phyloP scores from a whole-genome alignment of 37 sponge, comb jelly and placozoan genomes.

The Oscarella lobularis region DNA sequence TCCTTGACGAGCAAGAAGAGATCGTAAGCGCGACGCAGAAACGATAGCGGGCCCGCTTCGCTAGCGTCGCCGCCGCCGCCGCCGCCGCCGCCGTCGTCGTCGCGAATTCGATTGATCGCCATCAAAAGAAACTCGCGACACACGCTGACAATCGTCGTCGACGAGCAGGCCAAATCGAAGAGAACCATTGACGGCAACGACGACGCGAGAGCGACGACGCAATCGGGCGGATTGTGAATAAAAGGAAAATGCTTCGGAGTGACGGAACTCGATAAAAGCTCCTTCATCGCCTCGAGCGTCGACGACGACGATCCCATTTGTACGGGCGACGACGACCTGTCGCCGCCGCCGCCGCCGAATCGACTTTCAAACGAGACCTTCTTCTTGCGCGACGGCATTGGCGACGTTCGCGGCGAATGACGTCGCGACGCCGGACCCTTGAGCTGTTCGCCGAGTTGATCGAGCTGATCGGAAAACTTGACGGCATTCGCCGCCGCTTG shows the following conservation, averaged over 20 bases:
- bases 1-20: neutral
- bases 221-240: neutral
- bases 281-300: neutral
- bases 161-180: neutral
- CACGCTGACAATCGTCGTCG: neutral
- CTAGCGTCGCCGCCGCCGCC: neutral
- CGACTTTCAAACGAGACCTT: neutral
- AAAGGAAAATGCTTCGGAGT: neutral
- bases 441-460: conserved; percentile 30
- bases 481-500: conserved; percentile 45
- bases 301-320: neutral
- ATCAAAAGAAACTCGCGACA: neutral
- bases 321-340: neutral
- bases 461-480: conserved; percentile 49
- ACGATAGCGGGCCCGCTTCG: neutral
- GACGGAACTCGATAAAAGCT: neutral
- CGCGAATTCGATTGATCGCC: neutral
- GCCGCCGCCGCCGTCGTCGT: neutral
- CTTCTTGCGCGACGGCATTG: neutral
- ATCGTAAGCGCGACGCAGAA: neutral
- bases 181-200: neutral
- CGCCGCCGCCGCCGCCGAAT: neutral
- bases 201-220: neutral
- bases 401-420: neutral
- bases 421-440: neutral